Conservation (phyloP, 2,797 vertebrate species). For the Philypnodon macrostomus region DNA sequence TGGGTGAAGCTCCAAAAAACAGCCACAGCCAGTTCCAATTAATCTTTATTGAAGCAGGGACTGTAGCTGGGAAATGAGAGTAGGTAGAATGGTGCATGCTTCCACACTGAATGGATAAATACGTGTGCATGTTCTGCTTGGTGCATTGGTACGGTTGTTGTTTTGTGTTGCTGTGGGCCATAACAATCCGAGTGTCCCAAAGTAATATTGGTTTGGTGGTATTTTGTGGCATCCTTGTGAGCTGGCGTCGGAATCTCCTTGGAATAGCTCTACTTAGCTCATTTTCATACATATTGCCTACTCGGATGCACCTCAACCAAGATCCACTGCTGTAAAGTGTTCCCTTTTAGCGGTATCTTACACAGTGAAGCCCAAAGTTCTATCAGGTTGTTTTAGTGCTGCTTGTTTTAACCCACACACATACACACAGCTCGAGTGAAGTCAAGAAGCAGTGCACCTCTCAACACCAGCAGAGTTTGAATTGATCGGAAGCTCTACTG, state of each 20-base stretch:
- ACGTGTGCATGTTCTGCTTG: too few relatives aligned
- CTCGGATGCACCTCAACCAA: background rate
- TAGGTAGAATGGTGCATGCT: background rate
- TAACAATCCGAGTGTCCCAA: slow-evolving; percentile 6
- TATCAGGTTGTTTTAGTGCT: background rate
- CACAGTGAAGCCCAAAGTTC: background rate
- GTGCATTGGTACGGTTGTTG: too few relatives aligned
- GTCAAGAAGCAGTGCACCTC: slow-evolving; percentile 3
- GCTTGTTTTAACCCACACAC: slow-evolving; percentile 1
- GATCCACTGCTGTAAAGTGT: background rate
- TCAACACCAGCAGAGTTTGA: background rate
- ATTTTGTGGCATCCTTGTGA: background rate
- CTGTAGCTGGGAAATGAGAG: too few relatives aligned
- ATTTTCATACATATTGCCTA: slow-evolving; percentile 16
- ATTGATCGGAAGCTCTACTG: slow-evolving; percentile 7
- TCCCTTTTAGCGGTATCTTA: background rate
- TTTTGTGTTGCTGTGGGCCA: slow-evolving; percentile 1
- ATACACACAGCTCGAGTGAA: background rate
- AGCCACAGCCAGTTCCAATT: too few relatives aligned
- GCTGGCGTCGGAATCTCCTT: background rate
- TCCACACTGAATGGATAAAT: background rate
- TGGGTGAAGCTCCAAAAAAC: too few relatives aligned
- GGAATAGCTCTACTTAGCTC: background rate
- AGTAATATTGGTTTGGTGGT: slow-evolving; percentile 4
- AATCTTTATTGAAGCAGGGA: too few relatives aligned